Percentiles rank a stretch among this genome's conserved stretches.
Evolutionary conservation across 2,888 invertebrate genomes (phyloP).

Genomic region (Automeris io): DNA sequence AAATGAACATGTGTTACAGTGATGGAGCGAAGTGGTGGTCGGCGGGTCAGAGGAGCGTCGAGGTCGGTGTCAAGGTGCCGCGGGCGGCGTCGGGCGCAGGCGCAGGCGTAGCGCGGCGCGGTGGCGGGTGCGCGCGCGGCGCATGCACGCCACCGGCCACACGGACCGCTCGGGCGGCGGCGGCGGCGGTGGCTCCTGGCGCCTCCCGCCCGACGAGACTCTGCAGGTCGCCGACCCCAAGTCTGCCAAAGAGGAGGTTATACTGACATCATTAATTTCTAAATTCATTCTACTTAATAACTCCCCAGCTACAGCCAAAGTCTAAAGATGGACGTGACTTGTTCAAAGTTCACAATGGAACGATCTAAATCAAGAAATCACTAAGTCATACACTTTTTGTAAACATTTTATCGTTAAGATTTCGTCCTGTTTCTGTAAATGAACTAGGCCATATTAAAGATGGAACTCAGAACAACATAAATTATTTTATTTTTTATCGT

Average conservation of each 20-base stretch:
- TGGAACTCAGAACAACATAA: too few relatives aligned
- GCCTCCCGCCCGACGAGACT: constrained; percentile 94
- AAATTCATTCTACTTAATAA: too few relatives aligned
- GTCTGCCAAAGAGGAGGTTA: constrained; percentile 84
- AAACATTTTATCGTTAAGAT: too few relatives aligned
- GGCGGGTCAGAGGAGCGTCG: constrained; percentile 25
- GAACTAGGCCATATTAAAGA: too few relatives aligned
- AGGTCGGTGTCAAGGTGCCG: too few relatives aligned
- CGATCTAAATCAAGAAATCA: too few relatives aligned
- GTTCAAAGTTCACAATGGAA: too few relatives aligned
- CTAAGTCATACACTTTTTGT: too few relatives aligned
- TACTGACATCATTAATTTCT: not conserved
- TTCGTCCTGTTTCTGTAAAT: too few relatives aligned
- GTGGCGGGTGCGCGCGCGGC: constrained; percentile 81
- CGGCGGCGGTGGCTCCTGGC: constrained; percentile 85
- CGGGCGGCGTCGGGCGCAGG: constrained; percentile 29
- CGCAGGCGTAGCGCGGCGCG: constrained; percentile 69
- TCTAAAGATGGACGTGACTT: too few relatives aligned
- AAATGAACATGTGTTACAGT: constrained; percentile 19
- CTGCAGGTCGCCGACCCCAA: constrained; percentile 93
- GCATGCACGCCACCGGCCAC: constrained; percentile 94
- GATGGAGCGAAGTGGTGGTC: constrained; percentile 47
- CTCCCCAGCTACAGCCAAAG: too few relatives aligned
- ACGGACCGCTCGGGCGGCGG: constrained; percentile 87
- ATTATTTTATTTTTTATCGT: too few relatives aligned